A percentile compares a stretch with the other conserved stretches of the same genome.
Conservation (phyloP, 2,113 vertebrate genomes). For the Alces alces region DNA sequence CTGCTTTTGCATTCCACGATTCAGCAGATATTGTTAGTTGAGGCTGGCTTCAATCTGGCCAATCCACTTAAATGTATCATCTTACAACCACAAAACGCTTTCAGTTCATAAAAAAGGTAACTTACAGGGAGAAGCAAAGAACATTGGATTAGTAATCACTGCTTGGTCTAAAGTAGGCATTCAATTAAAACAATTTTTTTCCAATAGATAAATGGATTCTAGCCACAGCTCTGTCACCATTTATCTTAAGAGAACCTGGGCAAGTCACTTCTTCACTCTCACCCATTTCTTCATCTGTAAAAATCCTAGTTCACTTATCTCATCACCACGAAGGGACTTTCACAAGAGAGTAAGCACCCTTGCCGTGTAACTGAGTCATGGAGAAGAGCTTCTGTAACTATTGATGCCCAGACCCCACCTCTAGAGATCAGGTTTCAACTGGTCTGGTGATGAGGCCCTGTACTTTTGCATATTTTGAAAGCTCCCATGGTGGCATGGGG, state of each 20-base stretch:
- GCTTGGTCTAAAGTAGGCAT: not conserved
- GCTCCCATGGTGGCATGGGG: not conserved
- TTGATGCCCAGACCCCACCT: not conserved
- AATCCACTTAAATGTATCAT: not conserved
- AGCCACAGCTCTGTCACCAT: not conserved
- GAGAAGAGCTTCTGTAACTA: not conserved
- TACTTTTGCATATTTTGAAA: not conserved
- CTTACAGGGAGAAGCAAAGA: not conserved
- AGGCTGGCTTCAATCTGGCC: not conserved
- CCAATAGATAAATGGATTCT: not conserved
- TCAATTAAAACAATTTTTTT: not conserved
- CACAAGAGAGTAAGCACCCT: not conserved
- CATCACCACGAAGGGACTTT: not conserved
- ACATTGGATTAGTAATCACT: not conserved
- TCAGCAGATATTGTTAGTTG: not conserved
- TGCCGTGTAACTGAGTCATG: not conserved
- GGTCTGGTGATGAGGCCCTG: not conserved
- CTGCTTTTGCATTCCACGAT: not conserved
- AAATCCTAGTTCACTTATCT: not conserved
- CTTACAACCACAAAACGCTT: not conserved
- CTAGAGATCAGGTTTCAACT: not conserved
- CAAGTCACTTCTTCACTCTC: not conserved
- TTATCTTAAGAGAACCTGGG: not conserved
- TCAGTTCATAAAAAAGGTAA: not conserved
- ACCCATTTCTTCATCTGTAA: not conserved